Base-by-base conservation (phyloP, 2,113 vertebrate species). In the Sturnira hondurensis region DNA sequence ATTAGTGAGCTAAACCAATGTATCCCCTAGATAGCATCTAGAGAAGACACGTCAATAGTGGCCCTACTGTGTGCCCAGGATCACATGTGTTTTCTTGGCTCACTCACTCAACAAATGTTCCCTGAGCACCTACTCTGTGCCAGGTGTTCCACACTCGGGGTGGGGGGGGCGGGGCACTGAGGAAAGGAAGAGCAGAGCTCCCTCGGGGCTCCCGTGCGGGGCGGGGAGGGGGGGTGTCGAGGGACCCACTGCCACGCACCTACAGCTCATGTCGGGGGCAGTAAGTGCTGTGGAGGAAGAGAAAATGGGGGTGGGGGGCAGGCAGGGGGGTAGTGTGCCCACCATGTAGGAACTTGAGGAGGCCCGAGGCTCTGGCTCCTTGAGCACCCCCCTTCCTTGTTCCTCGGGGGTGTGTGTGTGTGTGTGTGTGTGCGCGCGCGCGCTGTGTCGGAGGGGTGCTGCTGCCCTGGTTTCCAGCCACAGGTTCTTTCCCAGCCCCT, bases 71-170 rank as follows among this genome's bases (percentile, higher is more conserved):
- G 9, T 50, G 20, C 74, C 24, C 2, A 24, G 65, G 22, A 28
- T 70, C 88, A 13, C 31, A 4, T 4, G 20, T 73, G 7, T 56
- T 77, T 71, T 67, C 67, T 45, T 58, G 28, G 22, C 67, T 74
- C 50, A 56, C 5, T 88, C 58, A 41, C 81, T 90, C 14, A 67
- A 16, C 36, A 36, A 45, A 41, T 43, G 26, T 95, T 82, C 76
- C 11, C 58, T 70, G 85, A 47, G 31, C 54, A 45, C 38, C 68
- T 28, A 1, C 50, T 81, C 38, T 22, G 36, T 54, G 73, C 50
- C 38, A 11, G 7, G 50, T 12, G 41, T 43, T 15, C 67, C 47
- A 45, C 33, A 38, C 73, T 50, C 68, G 16, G 45, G 36, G 50
- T 43, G 45, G 16, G 45, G 36, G 50, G 52, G 45, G 14, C n/a